phyloP scores from a whole-genome alignment of 2,797 vertebrate genomes.

The Lithobates sylvaticus region DNA sequence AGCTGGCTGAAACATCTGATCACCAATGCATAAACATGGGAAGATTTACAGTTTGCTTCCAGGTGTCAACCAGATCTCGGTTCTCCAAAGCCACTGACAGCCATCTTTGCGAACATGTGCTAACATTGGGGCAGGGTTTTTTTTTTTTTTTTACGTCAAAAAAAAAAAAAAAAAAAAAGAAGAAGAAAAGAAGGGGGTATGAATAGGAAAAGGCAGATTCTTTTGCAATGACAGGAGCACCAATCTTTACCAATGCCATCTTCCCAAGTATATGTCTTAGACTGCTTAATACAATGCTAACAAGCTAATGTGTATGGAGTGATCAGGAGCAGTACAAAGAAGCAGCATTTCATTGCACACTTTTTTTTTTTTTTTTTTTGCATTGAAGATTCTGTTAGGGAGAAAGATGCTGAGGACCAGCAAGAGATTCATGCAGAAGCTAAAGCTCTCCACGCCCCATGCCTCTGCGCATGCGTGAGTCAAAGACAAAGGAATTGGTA shows the following conservation, averaged over 20 bases:
- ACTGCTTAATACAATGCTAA: too few relatives aligned
- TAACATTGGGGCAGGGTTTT: not conserved
- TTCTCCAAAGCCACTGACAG: not conserved
- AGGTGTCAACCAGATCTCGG: not conserved
- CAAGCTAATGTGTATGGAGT: not conserved
- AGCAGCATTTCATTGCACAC: too few relatives aligned
- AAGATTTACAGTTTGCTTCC: not conserved
- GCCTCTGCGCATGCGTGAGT: slow-evolving; percentile 72
- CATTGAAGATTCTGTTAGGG: not conserved
- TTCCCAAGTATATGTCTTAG: not conserved
- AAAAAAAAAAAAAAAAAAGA: too few relatives aligned
- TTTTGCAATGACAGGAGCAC: not conserved
- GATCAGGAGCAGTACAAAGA: not conserved
- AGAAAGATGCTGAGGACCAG: slow-evolving; percentile 37
- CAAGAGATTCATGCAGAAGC: slow-evolving; percentile 42
- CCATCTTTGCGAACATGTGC: not conserved
- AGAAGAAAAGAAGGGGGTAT: too few relatives aligned
- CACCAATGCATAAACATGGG: not conserved
- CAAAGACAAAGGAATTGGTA: slow-evolving; percentile 79
- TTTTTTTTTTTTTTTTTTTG: not conserved
- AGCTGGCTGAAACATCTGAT: not conserved
- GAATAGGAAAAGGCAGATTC: not conserved
- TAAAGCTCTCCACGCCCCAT: slow-evolving; percentile 71
- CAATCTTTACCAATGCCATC: not conserved
- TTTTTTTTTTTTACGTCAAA: too few relatives aligned